These are phyloP conservation scores for Tetraneura akinire DNA, from an alignment of 1,140 invertebrate species.

Conservation along the genomic window DNA sequence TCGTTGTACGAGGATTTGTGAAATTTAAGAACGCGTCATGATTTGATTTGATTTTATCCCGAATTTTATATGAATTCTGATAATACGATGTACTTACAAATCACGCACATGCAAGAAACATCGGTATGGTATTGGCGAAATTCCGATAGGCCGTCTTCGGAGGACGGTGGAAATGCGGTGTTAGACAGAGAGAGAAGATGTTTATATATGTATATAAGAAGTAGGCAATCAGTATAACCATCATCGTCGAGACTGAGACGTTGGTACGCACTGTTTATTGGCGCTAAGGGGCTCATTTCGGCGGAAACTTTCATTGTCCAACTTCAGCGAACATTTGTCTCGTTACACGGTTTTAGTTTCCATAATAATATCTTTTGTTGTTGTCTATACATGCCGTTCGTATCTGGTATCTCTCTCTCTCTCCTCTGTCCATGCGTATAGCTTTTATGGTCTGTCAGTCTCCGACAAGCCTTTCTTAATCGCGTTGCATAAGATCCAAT, in stretches of 20 bases:
- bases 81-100: too few species aligned
- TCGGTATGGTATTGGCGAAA: neutral
- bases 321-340: constrained; percentile 43
- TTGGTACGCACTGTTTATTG: neutral
- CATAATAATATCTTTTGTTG: constrained; percentile 17
- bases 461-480: constrained; percentile 38
- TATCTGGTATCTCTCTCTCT: too few species aligned
- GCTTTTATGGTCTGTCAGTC: constrained; percentile 35
- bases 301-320: constrained; percentile 45
- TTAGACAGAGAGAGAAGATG: neutral
- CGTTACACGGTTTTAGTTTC: constrained; percentile 36
- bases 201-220: neutral
- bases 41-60: too few species aligned
- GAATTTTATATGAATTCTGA: too few species aligned
- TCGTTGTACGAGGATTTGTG: too few species aligned
- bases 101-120: too few species aligned
- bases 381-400: neutral
- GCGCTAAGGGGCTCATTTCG: constrained; percentile 9
- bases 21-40: too few species aligned
- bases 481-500: constrained; percentile 31
- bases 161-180: neutral
- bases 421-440: neutral
- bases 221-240: too few species aligned
- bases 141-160: neutral
- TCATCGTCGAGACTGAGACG: too few species aligned